A percentile compares a stretch with the other conserved stretches of the same genome.
Evolutionary conservation across 1,140 invertebrate species (phyloP).

Genomic region (Halotydeus destructor): DNA sequence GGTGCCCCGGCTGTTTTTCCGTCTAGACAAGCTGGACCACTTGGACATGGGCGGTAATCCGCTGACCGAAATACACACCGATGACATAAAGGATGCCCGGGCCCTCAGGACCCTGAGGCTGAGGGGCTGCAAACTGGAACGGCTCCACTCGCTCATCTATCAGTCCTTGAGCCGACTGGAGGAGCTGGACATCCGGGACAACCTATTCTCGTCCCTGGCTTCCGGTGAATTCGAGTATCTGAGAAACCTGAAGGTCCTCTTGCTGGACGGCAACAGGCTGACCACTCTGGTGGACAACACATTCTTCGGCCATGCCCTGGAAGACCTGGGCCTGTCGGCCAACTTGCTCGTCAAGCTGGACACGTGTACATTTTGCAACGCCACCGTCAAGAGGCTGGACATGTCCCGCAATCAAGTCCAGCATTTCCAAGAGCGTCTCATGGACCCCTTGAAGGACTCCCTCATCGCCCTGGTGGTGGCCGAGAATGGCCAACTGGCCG

Average conservation of each 20-base stretch:
- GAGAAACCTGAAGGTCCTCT: constrained; percentile 34
- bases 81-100: constrained; percentile 18
- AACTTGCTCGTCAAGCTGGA: constrained; percentile 49
- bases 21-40: constrained; percentile 38
- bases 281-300: constrained; percentile 42
- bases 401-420: constrained; percentile 48
- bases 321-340: constrained; percentile 34
- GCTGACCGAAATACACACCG: constrained; percentile 44
- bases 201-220: constrained; percentile 41
- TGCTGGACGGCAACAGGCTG: constrained; percentile 50
- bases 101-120: constrained; percentile 42
- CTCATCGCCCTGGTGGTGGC: constrained; percentile 39
- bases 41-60: constrained; percentile 52
- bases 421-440: constrained; percentile 34
- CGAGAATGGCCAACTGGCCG: constrained; percentile 31
- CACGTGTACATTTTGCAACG: constrained; percentile 41
- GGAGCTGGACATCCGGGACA: constrained; percentile 29
- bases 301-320: constrained; percentile 34
- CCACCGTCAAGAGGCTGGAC: constrained; percentile 38
- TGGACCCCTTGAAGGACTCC: constrained; percentile 35
- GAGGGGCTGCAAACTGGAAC: constrained; percentile 16
- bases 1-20: constrained; percentile 40
- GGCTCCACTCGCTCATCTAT: constrained; percentile 19
- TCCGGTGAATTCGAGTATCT: constrained; percentile 26
- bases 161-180: constrained; percentile 16